Evolutionary conservation across 1,140 invertebrate species (phyloP).

Genomic region (Euura lappo): DNA sequence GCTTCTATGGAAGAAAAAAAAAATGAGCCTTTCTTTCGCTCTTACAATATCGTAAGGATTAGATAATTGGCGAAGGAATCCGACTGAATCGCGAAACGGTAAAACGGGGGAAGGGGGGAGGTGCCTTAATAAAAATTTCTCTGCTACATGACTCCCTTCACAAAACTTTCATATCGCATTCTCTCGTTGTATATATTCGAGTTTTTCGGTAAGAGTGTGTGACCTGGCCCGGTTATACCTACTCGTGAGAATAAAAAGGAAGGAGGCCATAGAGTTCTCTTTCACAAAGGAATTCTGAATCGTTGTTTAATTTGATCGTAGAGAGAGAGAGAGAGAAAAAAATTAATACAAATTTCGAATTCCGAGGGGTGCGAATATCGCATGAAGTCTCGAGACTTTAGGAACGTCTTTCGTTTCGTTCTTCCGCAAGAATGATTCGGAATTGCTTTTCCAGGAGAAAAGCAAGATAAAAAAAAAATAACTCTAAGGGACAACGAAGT

Average conservation of each 20-base stretch:
- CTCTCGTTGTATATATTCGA: conserved; percentile 26
- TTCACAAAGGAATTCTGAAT: no score
- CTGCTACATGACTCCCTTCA: conserved; percentile 29
- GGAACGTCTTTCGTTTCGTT: neutral
- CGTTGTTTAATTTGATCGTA: neutral
- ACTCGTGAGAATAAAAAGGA: neutral
- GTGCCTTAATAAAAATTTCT: neutral
- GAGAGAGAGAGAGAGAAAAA: neutral
- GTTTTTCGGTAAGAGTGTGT: conserved; percentile 34
- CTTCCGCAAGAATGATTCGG: neutral
- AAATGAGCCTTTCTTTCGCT: no score
- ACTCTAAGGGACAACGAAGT: no score
- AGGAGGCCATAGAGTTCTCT: no score
- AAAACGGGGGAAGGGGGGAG: no score
- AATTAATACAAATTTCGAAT: neutral
- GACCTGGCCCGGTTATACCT: conserved; percentile 23
- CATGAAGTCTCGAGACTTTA: neutral
- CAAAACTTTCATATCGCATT: conserved; percentile 44
- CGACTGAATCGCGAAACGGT: no score
- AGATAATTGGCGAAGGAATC: no score
- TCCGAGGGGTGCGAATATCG: neutral
- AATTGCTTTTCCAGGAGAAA: neutral
- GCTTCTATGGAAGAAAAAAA: no score
- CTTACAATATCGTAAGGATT: no score
- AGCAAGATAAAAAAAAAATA: no score